Conservation (phyloP, 2,888 invertebrate genomes). For the Bembecia ichneumoniformis region DNA sequence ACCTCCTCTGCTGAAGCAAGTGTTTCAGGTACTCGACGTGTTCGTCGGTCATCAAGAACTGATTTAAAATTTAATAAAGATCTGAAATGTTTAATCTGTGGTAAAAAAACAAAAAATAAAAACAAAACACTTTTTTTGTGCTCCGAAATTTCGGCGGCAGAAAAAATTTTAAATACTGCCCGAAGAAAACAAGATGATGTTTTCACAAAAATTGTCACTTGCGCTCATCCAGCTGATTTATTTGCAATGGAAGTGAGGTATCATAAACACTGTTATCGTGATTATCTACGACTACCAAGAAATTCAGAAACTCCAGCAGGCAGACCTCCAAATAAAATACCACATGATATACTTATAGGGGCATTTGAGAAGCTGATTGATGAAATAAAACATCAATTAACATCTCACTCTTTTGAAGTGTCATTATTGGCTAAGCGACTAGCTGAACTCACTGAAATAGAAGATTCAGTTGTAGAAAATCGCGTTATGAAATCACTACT, state of each 20-base stretch:
- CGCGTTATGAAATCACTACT: slow-evolving; percentile 4
- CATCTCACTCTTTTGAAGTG: slow-evolving; percentile 6
- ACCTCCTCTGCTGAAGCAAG: neutral
- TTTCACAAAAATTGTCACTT: slow-evolving; percentile 17
- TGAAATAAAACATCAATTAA: slow-evolving; percentile 5
- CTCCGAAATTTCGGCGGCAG: slow-evolving; percentile 16
- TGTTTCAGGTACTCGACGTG: neutral
- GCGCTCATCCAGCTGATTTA: slow-evolving; percentile 18
- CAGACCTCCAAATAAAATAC: slow-evolving; percentile 12
- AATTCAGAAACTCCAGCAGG: slow-evolving; percentile 9
- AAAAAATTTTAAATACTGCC: slow-evolving; percentile 12
- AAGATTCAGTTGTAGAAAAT: slow-evolving; percentile 4
- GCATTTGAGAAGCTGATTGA: slow-evolving; percentile 14
- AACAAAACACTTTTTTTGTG: slow-evolving; percentile 10
- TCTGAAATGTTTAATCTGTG: slow-evolving; percentile 13
- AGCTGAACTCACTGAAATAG: slow-evolving; percentile 3
- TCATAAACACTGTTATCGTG: slow-evolving; percentile 16
- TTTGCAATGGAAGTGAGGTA: slow-evolving; percentile 21
- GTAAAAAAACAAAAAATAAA: slow-evolving; percentile 11
- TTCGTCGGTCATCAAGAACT: neutral
- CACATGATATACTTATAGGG: slow-evolving; percentile 11
- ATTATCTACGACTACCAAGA: slow-evolving; percentile 13
- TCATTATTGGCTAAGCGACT: slow-evolving; percentile 3
- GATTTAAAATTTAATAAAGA: slow-evolving; percentile 4
- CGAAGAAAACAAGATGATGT: slow-evolving; percentile 14